These are phyloP conservation scores for Philonicus albiceps DNA, from an alignment of 2,888 invertebrate genomes.

Conservation along the genomic window DNA sequence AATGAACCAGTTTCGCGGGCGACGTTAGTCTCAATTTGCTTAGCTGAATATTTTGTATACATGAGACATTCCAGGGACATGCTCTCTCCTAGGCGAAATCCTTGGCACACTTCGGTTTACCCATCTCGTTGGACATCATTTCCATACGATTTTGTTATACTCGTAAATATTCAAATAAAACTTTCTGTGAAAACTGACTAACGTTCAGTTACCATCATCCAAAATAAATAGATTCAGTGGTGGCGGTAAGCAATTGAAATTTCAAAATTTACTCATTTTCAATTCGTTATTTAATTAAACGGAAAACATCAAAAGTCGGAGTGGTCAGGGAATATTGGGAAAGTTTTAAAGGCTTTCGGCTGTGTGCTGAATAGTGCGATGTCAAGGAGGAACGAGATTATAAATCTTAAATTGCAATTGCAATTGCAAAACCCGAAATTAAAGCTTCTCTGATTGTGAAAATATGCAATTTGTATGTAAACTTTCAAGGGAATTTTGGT, in stretches of 20 bases:
- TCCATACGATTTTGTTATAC: neutral
- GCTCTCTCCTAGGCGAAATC: neutral
- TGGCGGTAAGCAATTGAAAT: neutral
- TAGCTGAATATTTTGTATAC: neutral
- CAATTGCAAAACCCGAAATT: neutral
- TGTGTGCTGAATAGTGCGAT: neutral
- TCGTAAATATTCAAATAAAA: neutral
- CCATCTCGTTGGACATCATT: neutral
- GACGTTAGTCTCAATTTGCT: neutral
- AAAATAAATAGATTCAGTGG: neutral
- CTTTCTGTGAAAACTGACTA: neutral
- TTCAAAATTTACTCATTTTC: neutral
- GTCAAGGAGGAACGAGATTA: neutral
- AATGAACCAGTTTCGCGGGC: neutral
- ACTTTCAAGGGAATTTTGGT: neutral
- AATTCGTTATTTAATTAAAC: neutral
- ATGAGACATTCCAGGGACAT: neutral
- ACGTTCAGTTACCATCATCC: neutral
- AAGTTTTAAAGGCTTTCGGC: neutral
- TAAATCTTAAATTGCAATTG: neutral
- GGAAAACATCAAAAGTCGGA: neutral
- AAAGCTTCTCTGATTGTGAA: neutral
- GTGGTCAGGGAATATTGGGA: neutral
- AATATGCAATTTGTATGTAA: neutral
- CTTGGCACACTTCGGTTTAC: neutral